Conservation (phyloP, 2,113 vertebrate genomes). For the Ailurus styani region DNA sequence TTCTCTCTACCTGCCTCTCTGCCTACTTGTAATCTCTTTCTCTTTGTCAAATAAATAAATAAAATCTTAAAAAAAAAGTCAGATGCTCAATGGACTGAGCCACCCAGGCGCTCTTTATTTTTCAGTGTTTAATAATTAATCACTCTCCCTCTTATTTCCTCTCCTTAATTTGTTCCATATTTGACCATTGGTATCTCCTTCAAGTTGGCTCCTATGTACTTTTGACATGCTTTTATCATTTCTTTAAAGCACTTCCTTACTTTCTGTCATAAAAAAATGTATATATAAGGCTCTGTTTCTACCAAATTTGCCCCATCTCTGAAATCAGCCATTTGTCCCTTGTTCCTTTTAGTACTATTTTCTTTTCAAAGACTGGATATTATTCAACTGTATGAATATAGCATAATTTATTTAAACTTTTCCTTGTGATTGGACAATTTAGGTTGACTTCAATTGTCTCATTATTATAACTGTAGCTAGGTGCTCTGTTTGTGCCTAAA, state of each 20-base stretch:
- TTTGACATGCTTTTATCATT: neutral
- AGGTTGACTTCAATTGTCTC: neutral
- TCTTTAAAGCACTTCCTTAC: neutral
- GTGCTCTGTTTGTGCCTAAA: neutral
- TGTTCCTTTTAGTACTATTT: neutral
- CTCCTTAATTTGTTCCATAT: neutral
- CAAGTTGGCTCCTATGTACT: neutral
- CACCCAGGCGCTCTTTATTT: neutral
- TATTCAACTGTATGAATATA: neutral
- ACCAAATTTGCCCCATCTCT: neutral
- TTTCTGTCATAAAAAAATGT: neutral
- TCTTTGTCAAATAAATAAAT: too few relatives aligned
- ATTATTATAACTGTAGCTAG: neutral
- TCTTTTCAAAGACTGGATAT: neutral
- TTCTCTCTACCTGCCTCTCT: too few relatives aligned
- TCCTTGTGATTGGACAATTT: neutral
- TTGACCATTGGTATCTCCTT: neutral
- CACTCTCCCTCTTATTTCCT: neutral
- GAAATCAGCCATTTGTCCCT: neutral
- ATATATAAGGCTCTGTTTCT: neutral
- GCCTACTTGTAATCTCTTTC: too few relatives aligned
- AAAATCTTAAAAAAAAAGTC: too few relatives aligned
- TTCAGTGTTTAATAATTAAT: neutral
- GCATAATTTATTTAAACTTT: slow-evolving; percentile 4
- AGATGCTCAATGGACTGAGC: too few relatives aligned